Evolutionary conservation across 2,113 vertebrate genomes (phyloP), one percentile per base, ranked within the genome.

Genomic region (Myotis lucifugus): DNA sequence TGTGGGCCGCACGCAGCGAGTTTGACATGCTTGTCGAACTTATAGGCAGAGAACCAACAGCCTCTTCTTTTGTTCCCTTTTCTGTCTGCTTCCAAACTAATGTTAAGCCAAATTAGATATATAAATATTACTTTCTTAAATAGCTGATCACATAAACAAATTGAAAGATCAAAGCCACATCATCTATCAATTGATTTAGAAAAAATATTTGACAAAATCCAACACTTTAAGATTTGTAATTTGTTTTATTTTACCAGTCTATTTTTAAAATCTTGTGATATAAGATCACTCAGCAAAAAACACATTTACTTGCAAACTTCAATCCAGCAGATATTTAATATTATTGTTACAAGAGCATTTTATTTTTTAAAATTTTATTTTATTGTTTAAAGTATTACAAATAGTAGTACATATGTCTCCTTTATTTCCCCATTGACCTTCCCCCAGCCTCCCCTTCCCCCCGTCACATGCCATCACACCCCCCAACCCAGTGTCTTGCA

Each of bases 71-170:
- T 61, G 18, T 27, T 69, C 83, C 9, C 54, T 54, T 34, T 54
- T 61, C 56, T 50, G 17, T 50, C 42, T 52, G 61, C 72, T 77
- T 95, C 67, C 81, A 93, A 89, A 70, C 32, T 29, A 67, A 86
- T 34, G 32, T 46, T 64, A 86, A 82, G 72, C 56, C 89, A 84
- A 90, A 48, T 81, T 54, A 73, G 77, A 85, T 54, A 85, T 17
- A 40, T 87, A 88, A 88, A 46, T 90, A 93, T 85, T 59, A 72
- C 91, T 93, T 95, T 92, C 56, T 84, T 85, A 56, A 96, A 93
- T 88, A 79, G 76, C 42, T 72, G 5, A 88, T 54, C 17, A 54
- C 52, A 54, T 54, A 54, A 54, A 14, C 48, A 50, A 50, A 50
- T 50, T 50, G 48, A 50, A 14, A 50, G 48, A 50, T 14, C 2